Base-by-base conservation (phyloP, 2,797 vertebrate genomes). In the Dendrocincla fuliginosa region DNA sequence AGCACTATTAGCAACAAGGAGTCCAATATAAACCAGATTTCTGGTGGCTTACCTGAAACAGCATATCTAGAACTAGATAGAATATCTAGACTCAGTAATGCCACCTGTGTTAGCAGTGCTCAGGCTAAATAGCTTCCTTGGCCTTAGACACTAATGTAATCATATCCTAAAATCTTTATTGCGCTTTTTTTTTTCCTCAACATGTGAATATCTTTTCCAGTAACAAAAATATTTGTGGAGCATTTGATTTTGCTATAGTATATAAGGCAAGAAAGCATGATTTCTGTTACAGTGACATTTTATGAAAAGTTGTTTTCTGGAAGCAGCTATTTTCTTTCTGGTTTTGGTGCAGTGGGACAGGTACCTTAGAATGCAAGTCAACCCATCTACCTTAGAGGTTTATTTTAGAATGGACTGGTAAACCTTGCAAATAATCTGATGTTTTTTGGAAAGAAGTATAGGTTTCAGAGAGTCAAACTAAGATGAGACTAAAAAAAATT, bases 51-150 rank as follows among this genome's bases (percentile, higher is more conserved):
- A 65, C 3, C 4, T 16, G 23, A 37, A 70, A 10, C 14, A 87
- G 14, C 12, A 44, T n/a, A n/a, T n/a, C n/a, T n/a, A n/a, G n/a
- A n/a, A n/a, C n/a, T n/a, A n/a, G n/a, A n/a, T n/a, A n/a, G 30
- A 63, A n/a, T 17, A 50, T 50, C 74, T 35, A 85, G 15, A 33
- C 23, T 22, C 16, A 24, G 5, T 44, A 64, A 33, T 30, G 8
- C 1, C n/a, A 50, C 3, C 1, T 33, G 25, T 19, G 3, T 16
- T 56, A 27, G 18, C 16, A 61, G 5, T 44, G 8, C 2, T 68
- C 10, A 69, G 9, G 7, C 39, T 53, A 71, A 52, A 4, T 32
- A 23, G 16, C 37, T 84, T 52, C 22, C 8, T n/a, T 41, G 9
- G 23, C 5, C 8, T 76, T 55, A 50, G 17, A 87, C 4, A 83